A percentile compares a stretch with the other conserved stretches of the same genome.
phyloP scores from a whole-genome alignment of 1,140 invertebrate genomes.

The Carposina sasakii region DNA sequence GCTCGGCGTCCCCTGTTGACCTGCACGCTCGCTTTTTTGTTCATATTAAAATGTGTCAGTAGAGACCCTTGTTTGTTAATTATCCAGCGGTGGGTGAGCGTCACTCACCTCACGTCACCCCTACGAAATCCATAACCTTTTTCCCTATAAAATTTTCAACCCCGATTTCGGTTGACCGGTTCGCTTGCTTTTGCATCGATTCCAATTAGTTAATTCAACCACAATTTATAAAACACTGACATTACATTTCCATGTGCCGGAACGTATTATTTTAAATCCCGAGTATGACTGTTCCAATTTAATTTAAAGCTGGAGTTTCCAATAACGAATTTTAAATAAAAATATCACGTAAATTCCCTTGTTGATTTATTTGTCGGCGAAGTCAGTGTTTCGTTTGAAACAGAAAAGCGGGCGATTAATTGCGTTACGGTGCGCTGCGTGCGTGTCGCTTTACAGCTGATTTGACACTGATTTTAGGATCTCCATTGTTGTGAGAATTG shows the following conservation, averaged over 20 bases:
- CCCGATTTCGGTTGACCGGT: too few species aligned
- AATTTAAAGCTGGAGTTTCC: too few species aligned
- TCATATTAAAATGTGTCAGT: conserved; percentile 38
- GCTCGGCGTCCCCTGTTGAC: conserved; percentile 3
- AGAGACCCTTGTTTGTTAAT: conserved; percentile 26
- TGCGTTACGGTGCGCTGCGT: conserved; percentile 15
- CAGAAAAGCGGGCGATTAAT: conserved; percentile 18
- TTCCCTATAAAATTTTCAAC: too few species aligned
- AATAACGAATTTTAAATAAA: too few species aligned
- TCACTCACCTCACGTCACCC: conserved; percentile 24
- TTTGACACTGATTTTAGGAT: not conserved
- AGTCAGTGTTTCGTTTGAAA: conserved; percentile 13
- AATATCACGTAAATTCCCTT: conserved; percentile 18
- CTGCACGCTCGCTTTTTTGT: conserved; percentile 23
- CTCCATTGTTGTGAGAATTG: too few species aligned
- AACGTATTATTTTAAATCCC: too few species aligned
- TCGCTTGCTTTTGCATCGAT: too few species aligned
- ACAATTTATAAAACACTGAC: too few species aligned
- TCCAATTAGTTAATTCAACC: too few species aligned
- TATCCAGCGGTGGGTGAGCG: conserved; percentile 12
- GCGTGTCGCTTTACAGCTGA: conserved; percentile 8
- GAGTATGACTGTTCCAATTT: too few species aligned
- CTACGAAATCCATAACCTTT: too few species aligned
- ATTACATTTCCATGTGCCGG: too few species aligned
- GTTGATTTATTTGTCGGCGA: conserved; percentile 10